phyloP scores from a whole-genome alignment of 2,888 invertebrate species.

The Exocentrus adspersus region DNA sequence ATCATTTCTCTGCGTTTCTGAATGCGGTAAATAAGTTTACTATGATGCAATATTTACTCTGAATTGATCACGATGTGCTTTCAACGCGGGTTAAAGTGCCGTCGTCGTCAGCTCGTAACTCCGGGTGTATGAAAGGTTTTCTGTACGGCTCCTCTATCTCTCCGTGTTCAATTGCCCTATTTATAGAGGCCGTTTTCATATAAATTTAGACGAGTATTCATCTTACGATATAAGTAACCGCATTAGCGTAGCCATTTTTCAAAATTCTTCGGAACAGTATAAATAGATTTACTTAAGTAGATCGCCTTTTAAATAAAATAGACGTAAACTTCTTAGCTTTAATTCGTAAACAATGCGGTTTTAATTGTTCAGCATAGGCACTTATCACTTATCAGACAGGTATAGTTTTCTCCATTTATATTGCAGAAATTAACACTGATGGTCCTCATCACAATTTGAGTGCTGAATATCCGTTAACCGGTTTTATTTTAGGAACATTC shows the following conservation, averaged over 20 bases:
- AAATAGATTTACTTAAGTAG: constrained; percentile 56
- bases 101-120: constrained; percentile 54
- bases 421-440: background rate
- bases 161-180: constrained; percentile 36
- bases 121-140: constrained; percentile 45
- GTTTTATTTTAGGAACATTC: constrained; percentile 21
- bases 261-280: constrained; percentile 51
- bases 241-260: constrained; percentile 52
- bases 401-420: constrained; percentile 29
- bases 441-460: background rate
- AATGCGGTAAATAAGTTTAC: constrained; percentile 12
- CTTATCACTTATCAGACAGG: constrained; percentile 35
- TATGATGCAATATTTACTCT: constrained; percentile 42
- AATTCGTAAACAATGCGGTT: constrained; percentile 39
- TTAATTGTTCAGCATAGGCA: no score
- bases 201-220: constrained; percentile 29
- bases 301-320: constrained; percentile 45
- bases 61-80: constrained; percentile 44
- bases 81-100: constrained; percentile 51
- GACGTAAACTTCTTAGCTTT: constrained; percentile 48
- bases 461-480: background rate
- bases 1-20: background rate
- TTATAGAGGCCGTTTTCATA: constrained; percentile 31
- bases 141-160: constrained; percentile 26
- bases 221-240: constrained; percentile 24